Conservation (phyloP, 1,140 invertebrate genomes). For the Microplitis demolitor region DNA sequence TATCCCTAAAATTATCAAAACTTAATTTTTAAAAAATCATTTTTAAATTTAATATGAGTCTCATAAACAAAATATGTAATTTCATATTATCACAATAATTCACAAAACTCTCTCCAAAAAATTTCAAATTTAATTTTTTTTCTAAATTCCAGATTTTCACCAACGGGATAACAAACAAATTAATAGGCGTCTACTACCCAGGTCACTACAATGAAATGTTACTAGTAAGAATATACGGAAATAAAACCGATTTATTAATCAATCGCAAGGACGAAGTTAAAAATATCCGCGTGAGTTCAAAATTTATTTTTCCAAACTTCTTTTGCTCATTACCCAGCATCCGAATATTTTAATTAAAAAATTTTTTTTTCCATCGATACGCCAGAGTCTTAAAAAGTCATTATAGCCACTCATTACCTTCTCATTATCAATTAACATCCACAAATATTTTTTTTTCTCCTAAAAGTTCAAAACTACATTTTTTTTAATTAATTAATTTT, state of each 20-base stretch:
- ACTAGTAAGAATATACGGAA: slow-evolving; percentile 89
- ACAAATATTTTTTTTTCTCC: no score
- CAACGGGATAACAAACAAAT: slow-evolving; percentile 94
- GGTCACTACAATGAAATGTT: slow-evolving; percentile 72
- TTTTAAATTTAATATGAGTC: no score
- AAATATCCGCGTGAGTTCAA: slow-evolving; percentile 67
- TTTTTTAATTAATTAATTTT: no score
- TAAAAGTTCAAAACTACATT: no score
- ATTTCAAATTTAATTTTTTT: slow-evolving; percentile 8
- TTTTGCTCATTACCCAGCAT: background rate
- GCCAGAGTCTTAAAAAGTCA: background rate
- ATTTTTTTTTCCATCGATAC: no score
- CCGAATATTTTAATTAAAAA: no score
- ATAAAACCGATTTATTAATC: slow-evolving; percentile 92
- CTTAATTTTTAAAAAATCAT: no score
- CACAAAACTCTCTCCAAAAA: slow-evolving; percentile 19
- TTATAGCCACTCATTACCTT: no score
- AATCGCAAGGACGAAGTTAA: slow-evolving; percentile 82
- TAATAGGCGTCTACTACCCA: slow-evolving; percentile 75
- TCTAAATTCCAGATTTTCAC: slow-evolving; percentile 78
- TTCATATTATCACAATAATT: background rate
- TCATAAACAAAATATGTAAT: no score
- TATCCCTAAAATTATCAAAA: no score
- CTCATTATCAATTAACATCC: no score
- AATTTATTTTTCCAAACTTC: slow-evolving; percentile 19